Evolutionary conservation across 2,888 invertebrate species (phyloP), one percentile per base, ranked within the genome.

Genomic region (Crematogaster levior): DNA sequence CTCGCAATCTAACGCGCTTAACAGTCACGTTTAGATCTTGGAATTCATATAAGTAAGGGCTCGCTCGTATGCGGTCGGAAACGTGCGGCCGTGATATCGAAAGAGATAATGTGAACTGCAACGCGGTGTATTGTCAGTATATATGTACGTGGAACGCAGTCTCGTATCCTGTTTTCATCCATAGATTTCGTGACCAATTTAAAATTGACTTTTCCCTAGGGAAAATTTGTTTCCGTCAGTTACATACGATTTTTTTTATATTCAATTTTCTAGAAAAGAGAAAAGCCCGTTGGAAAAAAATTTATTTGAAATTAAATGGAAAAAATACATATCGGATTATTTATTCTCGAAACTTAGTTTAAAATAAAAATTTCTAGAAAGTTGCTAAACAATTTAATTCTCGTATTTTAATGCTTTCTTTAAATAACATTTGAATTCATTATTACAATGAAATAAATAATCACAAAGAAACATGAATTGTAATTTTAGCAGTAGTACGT

Each of bases 1-100:
- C 37, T 12, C 27, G 51, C 37, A n/a, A 75, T 51, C 75, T 66
- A 51, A 51, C 66, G 51, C 27, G 73, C 21, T 34, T 24, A 61
- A 21, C 15, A 74, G 43, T 63, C 81, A 63, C 53, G 53, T 40
- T 77, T 40, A 53, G 12, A 56, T 30, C 40, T 68, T 77, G 70
- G 68, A 68, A 77, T 77, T 68, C 56, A 43, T 56, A 43, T n/a
- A 48, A 74, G 24, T 18, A 37, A 12, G 37, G 51, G 15, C 43
- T 40, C 2, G n/a, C 18, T 46, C 51, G 65, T 15, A 24, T n/a
- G 46, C 65, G 43, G 34, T 46, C 10, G 34, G 18, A 21, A 34
- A 74, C 21, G 34, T 3, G 61, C 43, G 43, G 12, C 15, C 15
- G 30, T 24, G 73, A 61, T 60, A 46, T 61, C 73, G 46, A 60